Percentiles rank a stretch among this genome's conserved stretches.
These are phyloP conservation scores for Apis cerana DNA, from an alignment of 1,140 invertebrate genomes.

Conservation along the genomic window DNA sequence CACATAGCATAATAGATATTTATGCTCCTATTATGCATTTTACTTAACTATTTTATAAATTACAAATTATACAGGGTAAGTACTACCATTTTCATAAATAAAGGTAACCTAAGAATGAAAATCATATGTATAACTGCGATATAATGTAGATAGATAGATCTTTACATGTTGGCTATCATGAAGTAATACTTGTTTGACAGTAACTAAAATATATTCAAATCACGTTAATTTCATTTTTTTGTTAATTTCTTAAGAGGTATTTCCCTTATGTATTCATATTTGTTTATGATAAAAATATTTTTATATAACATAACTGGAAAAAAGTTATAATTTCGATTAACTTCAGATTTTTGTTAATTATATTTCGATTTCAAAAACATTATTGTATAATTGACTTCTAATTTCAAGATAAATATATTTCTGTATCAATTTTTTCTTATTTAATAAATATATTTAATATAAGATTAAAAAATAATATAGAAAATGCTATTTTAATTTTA, in stretches of 20 bases:
- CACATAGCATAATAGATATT: background rate
- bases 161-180: background rate
- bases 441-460: background rate
- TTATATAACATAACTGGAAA: background rate
- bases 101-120: conserved; percentile 21
- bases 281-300: background rate
- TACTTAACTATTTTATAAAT: background rate
- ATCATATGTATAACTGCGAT: background rate
- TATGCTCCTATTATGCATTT: background rate
- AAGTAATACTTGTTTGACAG: background rate
- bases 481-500: background rate
- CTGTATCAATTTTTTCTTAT: background rate
- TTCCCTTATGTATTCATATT: background rate
- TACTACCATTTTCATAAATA: conserved; percentile 9
- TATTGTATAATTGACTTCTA: background rate
- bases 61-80: background rate
- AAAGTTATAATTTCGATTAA: background rate
- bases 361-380: background rate
- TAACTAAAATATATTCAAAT: background rate
- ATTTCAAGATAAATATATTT: background rate
- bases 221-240: conserved; percentile 2
- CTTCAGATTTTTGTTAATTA: background rate
- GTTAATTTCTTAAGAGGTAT: background rate
- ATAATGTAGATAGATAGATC: background rate
- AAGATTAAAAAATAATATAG: background rate